Base-by-base conservation (phyloP, 2,888 invertebrate genomes). In the Lacanobia wlatinum region DNA sequence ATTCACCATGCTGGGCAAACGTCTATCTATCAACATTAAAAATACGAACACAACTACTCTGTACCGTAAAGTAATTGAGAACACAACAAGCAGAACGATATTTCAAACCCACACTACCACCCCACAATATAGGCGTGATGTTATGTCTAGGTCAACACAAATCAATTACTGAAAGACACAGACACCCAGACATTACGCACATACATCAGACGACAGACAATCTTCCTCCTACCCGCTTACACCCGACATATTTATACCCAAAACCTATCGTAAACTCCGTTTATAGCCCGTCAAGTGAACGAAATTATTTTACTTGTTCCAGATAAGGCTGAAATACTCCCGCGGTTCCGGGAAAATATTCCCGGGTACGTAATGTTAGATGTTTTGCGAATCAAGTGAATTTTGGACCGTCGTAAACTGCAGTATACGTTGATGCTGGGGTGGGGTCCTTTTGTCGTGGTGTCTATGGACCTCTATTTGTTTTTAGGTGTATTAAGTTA, bases 241-340 rank as follows among this genome's bases (percentile, higher is more conserved):
- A 48, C 34, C 65, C 65, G 60, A 81, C 73, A 81, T 80, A 84
- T 84, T 86, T 84, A 83, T 77, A 78, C 62, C 78, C 60, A 53
- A 70, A 66, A 73, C 70, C 72, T 78, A 74, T 83, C 85, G 84
- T 89, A 88, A 89, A 88, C 75, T 58, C 67, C 72, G 75, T 88
- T 89, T 87, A 87, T 83, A 55, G 73, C 80, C 83, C 80, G 82
- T 81, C 79, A 86, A 84, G 79, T 68, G 73, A 76, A 79, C 77
- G 55, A 84, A 87, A 88, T 89, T 84, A 89, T 88, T 86, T 87
- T 83, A 85, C 83, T 86, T 86, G 85, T 82, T 66, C 67, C 64
- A 78, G 82, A 83, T 86, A 84, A 80, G 77, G 74, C 59, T 83
- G 73, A 81, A 85, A 82, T 78, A 71, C 69, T 58, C 64, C 70